phyloP scores from a whole-genome alignment of 2,888 invertebrate genomes.

The Drosophila infuscata region DNA sequence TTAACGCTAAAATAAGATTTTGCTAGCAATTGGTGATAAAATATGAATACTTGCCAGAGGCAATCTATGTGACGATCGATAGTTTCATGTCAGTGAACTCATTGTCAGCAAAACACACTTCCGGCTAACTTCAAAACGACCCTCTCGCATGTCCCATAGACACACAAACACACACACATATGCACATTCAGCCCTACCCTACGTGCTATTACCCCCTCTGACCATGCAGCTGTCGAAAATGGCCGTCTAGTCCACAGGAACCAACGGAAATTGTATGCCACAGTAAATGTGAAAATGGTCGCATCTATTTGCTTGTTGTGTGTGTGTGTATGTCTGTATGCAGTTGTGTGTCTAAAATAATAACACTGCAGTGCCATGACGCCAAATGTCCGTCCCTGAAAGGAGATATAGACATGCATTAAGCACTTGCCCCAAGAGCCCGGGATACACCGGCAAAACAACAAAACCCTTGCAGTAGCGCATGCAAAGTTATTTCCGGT shows the following conservation, averaged over 20 bases:
- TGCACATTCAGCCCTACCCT: not conserved
- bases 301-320: constrained; percentile 9
- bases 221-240: constrained; percentile 4
- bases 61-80: constrained; percentile 38
- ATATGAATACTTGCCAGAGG: not conserved
- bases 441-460: constrained; percentile 12
- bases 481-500: constrained; percentile 28
- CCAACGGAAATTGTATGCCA: constrained; percentile 46
- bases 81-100: constrained; percentile 48
- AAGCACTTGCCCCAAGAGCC: constrained; percentile 20
- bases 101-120: constrained; percentile 41
- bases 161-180: not conserved
- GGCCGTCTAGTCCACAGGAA: constrained; percentile 38
- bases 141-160: not conserved
- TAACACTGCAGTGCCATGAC: constrained; percentile 54
- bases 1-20: not conserved
- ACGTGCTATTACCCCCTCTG: not conserved
- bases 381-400: constrained; percentile 41
- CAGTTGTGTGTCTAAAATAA: constrained; percentile 42
- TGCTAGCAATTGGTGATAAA: not conserved
- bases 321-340: constrained; percentile 2
- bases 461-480: not conserved
- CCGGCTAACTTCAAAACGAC: constrained; percentile 36
- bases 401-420: constrained; percentile 32
- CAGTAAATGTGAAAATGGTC: constrained; percentile 26